Base-by-base conservation (phyloP, 2,888 invertebrate species). In the Drosophila atripex region DNA sequence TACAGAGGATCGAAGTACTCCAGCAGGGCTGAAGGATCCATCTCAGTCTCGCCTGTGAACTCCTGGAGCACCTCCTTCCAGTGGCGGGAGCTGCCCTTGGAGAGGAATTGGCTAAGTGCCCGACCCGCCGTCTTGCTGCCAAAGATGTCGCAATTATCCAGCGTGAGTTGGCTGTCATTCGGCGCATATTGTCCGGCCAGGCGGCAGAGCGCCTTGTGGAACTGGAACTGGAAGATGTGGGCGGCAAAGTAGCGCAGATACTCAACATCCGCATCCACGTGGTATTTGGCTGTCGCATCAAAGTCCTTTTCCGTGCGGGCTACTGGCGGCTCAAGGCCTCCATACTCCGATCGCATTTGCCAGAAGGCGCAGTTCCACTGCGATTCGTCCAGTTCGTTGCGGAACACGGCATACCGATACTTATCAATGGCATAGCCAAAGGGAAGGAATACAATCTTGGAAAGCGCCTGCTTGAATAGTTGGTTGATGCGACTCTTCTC, bases 141-240 rank as follows among this genome's bases (percentile, higher is more conserved):
- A 90, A 96, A 96, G 80, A 98, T 96, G 86, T 97, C 97, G 89
- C 98, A 98, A 86, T 95, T 94, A 64, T 97, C 23, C 93, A 93
- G 32, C 1, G 78, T 68, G 3, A 38, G 66, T 1, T 35, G 28
- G 14, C 39, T 78, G 38, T 80, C 76, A 2, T 63, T 66, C 0
- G 95, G 95, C 43, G 94, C 94, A 80, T 95, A 96, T 89, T 97
- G 94, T 0, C 95, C 96, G 0, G 97, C 96, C 73, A 94, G 93
- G 70, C 93, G 93, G 86, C 95, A 96, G 39, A 95, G 91, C 0
- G 94, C 93, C 56, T 95, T 93, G 88, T 95, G 95, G 90, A 96
- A 94, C 90, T 96, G 96, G 92, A 95, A 96, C 92, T 96, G 95
- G 52, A 95, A 92, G 52, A 98, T 94, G 89, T 94, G 95, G 25